Evolutionary conservation across 2,888 invertebrate genomes (phyloP).

Genomic region (Rotaria socialis): DNA sequence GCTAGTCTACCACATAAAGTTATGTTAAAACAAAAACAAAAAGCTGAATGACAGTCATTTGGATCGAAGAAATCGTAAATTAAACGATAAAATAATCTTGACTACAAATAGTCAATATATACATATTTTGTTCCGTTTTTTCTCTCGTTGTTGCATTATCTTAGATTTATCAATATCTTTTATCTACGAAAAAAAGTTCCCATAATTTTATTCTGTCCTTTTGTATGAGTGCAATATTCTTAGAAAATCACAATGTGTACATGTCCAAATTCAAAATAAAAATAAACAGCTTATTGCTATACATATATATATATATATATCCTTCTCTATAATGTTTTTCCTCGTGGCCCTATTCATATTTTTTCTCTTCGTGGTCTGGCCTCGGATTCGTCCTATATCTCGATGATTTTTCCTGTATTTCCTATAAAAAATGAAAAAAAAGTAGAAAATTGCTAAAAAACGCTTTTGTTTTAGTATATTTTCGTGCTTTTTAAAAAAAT

Average conservation of each 20-base stretch:
- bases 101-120: neutral
- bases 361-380: no score
- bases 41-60: constrained; percentile 26
- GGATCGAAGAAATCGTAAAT: neutral
- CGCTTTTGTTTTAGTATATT: no score
- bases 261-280: neutral
- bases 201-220: neutral
- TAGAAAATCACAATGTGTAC: neutral
- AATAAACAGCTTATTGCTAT: neutral
- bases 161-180: neutral
- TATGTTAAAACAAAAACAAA: neutral
- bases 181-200: no score
- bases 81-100: no score
- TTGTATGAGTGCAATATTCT: neutral
- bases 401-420: no score
- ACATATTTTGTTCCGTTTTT: neutral
- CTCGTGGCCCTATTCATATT: neutral
- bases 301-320: neutral
- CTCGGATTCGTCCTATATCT: no score
- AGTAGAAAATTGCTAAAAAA: no score
- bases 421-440: no score
- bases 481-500: no score
- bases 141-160: neutral
- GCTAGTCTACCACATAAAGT: constrained; percentile 59
- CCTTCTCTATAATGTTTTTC: neutral